Evolutionary conservation across 2,888 invertebrate species (phyloP), one percentile per base, ranked within the genome.

Genomic region (Teleiodes luculella): DNA sequence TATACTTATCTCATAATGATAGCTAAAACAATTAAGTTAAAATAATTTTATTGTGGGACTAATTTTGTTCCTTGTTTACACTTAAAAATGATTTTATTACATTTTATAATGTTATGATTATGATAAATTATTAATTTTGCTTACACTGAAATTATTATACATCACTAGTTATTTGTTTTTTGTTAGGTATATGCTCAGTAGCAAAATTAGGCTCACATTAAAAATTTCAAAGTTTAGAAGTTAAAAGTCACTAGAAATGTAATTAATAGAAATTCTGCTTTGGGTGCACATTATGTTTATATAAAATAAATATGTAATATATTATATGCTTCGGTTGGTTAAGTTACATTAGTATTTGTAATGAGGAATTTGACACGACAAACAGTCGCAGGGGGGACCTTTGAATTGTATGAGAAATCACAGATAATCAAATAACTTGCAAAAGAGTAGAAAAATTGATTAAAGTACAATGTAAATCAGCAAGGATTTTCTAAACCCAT

Each of bases 1-100:
- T 67, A 70, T 68, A 68, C 61, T 77, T 80, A 81, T 85, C 83
- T 83, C 80, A 77, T 86, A 85, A 75, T 79, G 75, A 83, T 84
- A 85, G 82, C 76, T 80, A 77, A 78, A 78, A 62, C 57, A 63
- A 72, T 72, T 79, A 83, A 80, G 79, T 79, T 80, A 66, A 70
- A 69, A 51, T 56, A 59, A 70, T 70, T 64, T 66, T 67, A 65
- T 63, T 71, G 78, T 76, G 78, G 65, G 72, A 72, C 71, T 78
- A 78, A 74, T 76, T 72, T 74, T 79, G 77, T 49, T 49, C 20
- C 49, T 33, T 37, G n/a, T n/a, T n/a, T n/a, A 28, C 28, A 37
- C 28, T 13, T 20, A 6, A 28, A 4, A 13, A 20, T n/a, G 28
- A 11, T 11, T 43, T 13, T 28, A 6, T n/a, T 6, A 28, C 28